A percentile compares a stretch with the other conserved stretches of the same genome.
Evolutionary conservation across 2,113 vertebrate genomes (phyloP).

Genomic region (Hystrix cristata): DNA sequence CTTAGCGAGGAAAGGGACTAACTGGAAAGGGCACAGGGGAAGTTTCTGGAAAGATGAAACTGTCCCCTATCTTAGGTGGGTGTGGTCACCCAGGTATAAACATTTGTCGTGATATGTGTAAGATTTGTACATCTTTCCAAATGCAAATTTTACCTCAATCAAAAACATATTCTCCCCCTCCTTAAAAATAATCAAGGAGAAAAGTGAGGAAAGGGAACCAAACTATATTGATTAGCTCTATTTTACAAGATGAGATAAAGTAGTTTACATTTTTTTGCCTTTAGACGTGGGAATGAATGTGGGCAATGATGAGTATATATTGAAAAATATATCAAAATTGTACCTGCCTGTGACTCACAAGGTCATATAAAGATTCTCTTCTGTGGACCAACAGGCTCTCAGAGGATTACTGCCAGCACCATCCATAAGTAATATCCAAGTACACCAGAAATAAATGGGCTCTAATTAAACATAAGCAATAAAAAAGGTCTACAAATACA

Average conservation of each 20-base stretch:
- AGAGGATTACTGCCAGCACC: slow-evolving; percentile 73
- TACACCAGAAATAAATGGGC: slow-evolving; percentile 79
- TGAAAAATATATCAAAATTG: slow-evolving; percentile 72
- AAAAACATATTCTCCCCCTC: background rate
- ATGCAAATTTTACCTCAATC: background rate
- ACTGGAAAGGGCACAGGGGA: rapidly evolving
- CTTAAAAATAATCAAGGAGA: background rate
- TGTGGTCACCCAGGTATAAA: background rate
- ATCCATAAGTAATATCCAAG: slow-evolving; percentile 82
- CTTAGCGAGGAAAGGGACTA: background rate
- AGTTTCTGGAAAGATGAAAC: background rate
- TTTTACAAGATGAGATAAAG: slow-evolving; percentile 64
- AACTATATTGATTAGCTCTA: slow-evolving; percentile 50
- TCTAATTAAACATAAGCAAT: slow-evolving; percentile 83
- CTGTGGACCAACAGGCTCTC: slow-evolving; percentile 79
- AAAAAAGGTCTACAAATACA: slow-evolving; percentile 77
- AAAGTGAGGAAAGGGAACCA: background rate
- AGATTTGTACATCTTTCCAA: background rate
- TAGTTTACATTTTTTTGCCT: slow-evolving; percentile 54
- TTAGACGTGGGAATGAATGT: slow-evolving; percentile 62
- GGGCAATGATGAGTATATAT: slow-evolving; percentile 53
- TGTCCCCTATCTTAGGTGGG: background rate
- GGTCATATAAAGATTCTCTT: slow-evolving; percentile 85
- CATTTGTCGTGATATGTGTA: background rate
- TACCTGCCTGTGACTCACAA: slow-evolving; percentile 82